phyloP scores from a whole-genome alignment of 2,113 vertebrate species.

The Zosterops borbonicus region DNA sequence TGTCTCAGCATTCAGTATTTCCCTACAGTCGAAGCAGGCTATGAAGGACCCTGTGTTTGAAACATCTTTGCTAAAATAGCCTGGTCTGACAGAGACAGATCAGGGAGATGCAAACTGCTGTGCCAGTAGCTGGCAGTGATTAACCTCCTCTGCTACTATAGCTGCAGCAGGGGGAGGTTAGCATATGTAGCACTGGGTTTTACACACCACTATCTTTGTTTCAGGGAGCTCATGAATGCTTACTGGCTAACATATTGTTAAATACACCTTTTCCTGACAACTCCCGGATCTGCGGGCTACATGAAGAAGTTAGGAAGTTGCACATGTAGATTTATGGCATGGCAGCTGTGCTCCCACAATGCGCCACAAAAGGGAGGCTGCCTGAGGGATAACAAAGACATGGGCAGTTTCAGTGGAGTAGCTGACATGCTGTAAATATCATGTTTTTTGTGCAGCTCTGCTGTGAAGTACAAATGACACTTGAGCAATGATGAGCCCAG shows the following conservation, averaged over 20 bases:
- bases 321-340: not conserved
- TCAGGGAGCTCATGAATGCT: not conserved
- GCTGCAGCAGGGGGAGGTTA: not conserved
- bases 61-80: not conserved
- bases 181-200: not conserved
- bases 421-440: slow-evolving; percentile 22
- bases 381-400: not conserved
- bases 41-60: not conserved
- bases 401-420: not conserved
- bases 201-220: not conserved
- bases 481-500: not conserved
- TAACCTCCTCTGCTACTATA: not conserved
- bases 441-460: not conserved
- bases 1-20: not conserved
- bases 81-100: not conserved
- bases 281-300: not conserved
- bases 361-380: not conserved
- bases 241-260: not conserved
- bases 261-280: not conserved
- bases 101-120: accelerated
- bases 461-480: not conserved
- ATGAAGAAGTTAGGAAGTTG: not conserved
- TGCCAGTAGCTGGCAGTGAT: not conserved
- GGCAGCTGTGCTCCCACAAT: not conserved
- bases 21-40: not conserved